Conservation (phyloP, 2,113 vertebrate genomes). For the Lates calcarifer region DNA sequence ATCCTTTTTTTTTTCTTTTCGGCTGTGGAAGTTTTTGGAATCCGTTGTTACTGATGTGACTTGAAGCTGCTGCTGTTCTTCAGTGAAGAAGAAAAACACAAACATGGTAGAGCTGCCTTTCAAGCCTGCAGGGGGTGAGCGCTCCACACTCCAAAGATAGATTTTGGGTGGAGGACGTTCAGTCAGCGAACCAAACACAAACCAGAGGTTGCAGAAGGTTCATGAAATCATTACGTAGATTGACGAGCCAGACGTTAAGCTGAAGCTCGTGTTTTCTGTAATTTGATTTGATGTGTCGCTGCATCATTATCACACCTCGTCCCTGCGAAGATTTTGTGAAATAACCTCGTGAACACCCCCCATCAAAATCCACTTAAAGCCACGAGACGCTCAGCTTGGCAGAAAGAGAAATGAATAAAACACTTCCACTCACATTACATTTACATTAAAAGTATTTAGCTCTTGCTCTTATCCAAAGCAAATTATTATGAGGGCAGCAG, state of each 20-base stretch:
- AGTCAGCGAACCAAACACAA: slow-evolving; percentile 24
- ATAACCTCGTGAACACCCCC: slow-evolving; percentile 38
- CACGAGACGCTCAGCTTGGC: slow-evolving; percentile 27
- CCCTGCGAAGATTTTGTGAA: slow-evolving; percentile 34
- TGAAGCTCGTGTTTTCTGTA: slow-evolving; percentile 1
- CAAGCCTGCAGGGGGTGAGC: slow-evolving; percentile 33
- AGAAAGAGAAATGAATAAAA: slow-evolving; percentile 52
- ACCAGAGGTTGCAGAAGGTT: slow-evolving; percentile 33
- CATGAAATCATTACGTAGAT: slow-evolving; percentile 1
- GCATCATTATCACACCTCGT: slow-evolving; percentile 16
- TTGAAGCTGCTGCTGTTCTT: slow-evolving; percentile 40
- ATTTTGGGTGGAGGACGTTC: slow-evolving; percentile 15
- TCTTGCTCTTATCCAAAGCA: slow-evolving; percentile 58
- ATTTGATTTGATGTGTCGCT: slow-evolving; percentile 14
- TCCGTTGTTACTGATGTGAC: slow-evolving; percentile 20
- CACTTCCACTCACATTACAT: slow-evolving; percentile 61
- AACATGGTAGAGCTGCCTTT: slow-evolving; percentile 34
- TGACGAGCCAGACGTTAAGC: not conserved
- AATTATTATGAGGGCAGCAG: slow-evolving; percentile 66
- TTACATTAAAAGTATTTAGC: slow-evolving; percentile 64
- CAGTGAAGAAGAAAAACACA: slow-evolving; percentile 38
- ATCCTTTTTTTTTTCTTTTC: slow-evolving; percentile 41
- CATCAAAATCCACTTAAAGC: slow-evolving; percentile 56
- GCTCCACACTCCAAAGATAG: slow-evolving; percentile 42
- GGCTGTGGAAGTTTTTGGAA: slow-evolving; percentile 2